phyloP scores from a whole-genome alignment of 2,797 vertebrate species.

The Eremophila alpestris region DNA sequence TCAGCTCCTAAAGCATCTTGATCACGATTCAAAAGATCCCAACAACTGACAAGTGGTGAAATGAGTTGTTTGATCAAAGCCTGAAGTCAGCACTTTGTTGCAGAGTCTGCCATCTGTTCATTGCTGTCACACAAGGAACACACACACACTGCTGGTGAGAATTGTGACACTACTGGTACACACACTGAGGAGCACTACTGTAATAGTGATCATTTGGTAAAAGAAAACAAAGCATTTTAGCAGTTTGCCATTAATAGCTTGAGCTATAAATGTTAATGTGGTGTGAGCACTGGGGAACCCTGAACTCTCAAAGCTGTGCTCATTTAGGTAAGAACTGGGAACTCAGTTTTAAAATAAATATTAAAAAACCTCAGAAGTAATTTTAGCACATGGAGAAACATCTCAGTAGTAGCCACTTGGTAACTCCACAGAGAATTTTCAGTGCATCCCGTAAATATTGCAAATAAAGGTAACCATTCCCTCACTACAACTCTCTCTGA shows the following conservation, averaged over 20 bases:
- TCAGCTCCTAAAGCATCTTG: not conserved
- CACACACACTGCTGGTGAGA: not conserved
- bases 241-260: not conserved
- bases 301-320: not conserved
- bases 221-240: not conserved
- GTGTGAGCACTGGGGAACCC: not conserved
- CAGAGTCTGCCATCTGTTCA: not conserved
- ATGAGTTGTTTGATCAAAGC: not conserved
- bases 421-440: not conserved
- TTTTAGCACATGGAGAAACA: not conserved
- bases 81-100: not conserved
- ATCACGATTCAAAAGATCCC: not conserved
- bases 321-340: not conserved
- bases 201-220: not conserved
- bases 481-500: not conserved
- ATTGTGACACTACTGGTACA: not conserved
- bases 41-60: not conserved
- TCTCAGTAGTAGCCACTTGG: not conserved
- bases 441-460: not conserved
- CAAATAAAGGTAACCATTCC: not conserved
- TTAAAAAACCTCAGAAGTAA: rapidly evolving
- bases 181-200: not conserved
- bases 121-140: not conserved
- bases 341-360: not conserved
- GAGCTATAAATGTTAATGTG: not conserved